A percentile compares a stretch with the other conserved stretches of the same genome.
Evolutionary conservation across 2,797 vertebrate genomes (phyloP).

Genomic region (Sebastes umbrosus): DNA sequence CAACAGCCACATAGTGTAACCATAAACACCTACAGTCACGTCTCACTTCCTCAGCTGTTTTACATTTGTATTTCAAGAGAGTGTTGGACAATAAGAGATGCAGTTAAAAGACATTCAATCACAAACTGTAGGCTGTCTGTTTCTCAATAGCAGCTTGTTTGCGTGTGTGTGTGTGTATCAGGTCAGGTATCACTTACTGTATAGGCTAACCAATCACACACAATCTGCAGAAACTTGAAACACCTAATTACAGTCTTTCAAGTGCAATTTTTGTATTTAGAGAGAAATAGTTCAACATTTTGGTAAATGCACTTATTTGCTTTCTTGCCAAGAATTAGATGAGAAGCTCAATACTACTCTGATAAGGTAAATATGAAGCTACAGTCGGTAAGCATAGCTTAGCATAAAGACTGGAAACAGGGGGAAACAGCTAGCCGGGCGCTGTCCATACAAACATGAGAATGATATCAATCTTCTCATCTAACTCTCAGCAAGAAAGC

Average conservation of each 20-base stretch:
- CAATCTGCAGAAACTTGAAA: not conserved
- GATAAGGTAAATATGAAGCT: too few species aligned
- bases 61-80: not conserved
- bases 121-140: not conserved
- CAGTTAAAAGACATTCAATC: not conserved
- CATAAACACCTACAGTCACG: not conserved
- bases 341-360: too few species aligned
- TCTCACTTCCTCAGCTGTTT: slow-evolving; percentile 37
- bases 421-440: too few species aligned
- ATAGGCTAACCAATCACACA: not conserved
- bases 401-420: too few species aligned
- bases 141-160: not conserved
- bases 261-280: not conserved
- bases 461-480: too few species aligned
- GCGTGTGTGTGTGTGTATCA: not conserved
- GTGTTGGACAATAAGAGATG: not conserved
- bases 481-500: too few species aligned
- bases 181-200: not conserved
- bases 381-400: too few species aligned
- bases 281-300: too few species aligned
- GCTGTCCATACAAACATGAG: too few species aligned
- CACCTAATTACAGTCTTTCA: not conserved
- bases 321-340: too few species aligned
- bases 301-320: too few species aligned
- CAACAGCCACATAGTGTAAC: not conserved